These are phyloP conservation scores for Acrobasis repandana DNA, from an alignment of 2,888 invertebrate genomes.

Conservation along the genomic window DNA sequence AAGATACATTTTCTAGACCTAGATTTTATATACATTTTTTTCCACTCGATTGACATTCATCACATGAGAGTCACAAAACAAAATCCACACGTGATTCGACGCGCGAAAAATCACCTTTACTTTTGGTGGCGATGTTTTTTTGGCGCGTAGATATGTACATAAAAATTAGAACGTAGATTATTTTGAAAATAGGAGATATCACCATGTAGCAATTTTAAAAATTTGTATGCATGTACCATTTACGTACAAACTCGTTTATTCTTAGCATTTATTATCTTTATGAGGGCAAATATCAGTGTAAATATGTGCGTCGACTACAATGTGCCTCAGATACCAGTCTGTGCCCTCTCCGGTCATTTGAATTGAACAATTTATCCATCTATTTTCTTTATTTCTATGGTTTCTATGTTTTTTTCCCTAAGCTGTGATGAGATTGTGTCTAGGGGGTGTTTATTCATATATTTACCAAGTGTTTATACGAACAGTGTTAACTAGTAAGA, in stretches of 20 bases:
- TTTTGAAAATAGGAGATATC: too few relatives aligned
- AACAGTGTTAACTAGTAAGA: too few relatives aligned
- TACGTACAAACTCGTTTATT: slow-evolving; percentile 42
- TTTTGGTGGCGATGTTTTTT: too few relatives aligned
- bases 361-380: slow-evolving; percentile 3
- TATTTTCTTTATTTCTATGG: neutral
- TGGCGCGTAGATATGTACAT: too few relatives aligned
- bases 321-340: slow-evolving; percentile 47
- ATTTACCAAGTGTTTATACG: neutral
- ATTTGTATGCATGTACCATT: slow-evolving; percentile 1
- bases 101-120: too few relatives aligned
- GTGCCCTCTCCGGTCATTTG: slow-evolving; percentile 34
- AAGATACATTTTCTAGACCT: too few relatives aligned
- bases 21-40: too few relatives aligned
- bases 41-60: too few relatives aligned
- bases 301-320: slow-evolving; percentile 45
- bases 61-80: too few relatives aligned
- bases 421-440: too few relatives aligned
- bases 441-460: neutral
- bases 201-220: neutral
- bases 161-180: too few relatives aligned
- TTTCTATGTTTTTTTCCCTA: neutral
- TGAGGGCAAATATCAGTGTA: slow-evolving; percentile 54
- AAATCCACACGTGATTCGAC: too few relatives aligned
- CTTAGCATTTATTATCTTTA: slow-evolving; percentile 54